Evolutionary conservation across 23 tunicate genomes (phyloP), one percentile per base, ranked within the genome.

Genomic region (Styela plicata): DNA sequence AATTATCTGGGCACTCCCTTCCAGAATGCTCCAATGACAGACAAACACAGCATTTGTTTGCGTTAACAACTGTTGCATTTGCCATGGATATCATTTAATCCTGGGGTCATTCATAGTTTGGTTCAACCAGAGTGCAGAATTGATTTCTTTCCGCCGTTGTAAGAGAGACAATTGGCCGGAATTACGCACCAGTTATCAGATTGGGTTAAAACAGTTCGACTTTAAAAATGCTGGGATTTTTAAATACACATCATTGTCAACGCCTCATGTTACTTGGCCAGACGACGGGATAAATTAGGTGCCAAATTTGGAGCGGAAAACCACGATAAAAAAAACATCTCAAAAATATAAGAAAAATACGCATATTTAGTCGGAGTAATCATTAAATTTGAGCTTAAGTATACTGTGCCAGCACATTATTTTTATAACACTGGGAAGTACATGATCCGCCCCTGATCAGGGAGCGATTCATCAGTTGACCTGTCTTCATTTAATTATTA

Each of bases 161-260:
- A 79, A 1, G 77, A 63, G 17, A 85, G 24, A 80, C 94, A 89
- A 1, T 36, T 35, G 7, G 75, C 83, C 2, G 94, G 73, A 66
- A 84, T 89, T 85, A n/a, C n/a, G n/a, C 88, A 89, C 94, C 94
- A 89, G 82, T 89, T 89, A 33, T 82, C 96, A 80, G 85, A 20
- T 27, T 35, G 57, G 57, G 29, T 44, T 13, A 27, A 69, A 86
- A 86, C 17, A 20, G 2, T 44, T 5, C 63, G 27, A 82, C 20
- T 71, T 71, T 71, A 71, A 27, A 31, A 70, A 21, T 20, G 26
- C 85, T 52, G 77, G 36, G n/a, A 71, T 3, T 5, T 44, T 44
- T 44, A 44, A 44, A 13, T 5, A 44, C 7, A 44, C 10, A 44
- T 44, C n/a, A n/a, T 44, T 44, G 57, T 44, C 13, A 44, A n/a